Evolutionary conservation across 2,888 invertebrate genomes (phyloP), one percentile per base, ranked within the genome.

Genomic region (Flabesymbios commensalis): DNA sequence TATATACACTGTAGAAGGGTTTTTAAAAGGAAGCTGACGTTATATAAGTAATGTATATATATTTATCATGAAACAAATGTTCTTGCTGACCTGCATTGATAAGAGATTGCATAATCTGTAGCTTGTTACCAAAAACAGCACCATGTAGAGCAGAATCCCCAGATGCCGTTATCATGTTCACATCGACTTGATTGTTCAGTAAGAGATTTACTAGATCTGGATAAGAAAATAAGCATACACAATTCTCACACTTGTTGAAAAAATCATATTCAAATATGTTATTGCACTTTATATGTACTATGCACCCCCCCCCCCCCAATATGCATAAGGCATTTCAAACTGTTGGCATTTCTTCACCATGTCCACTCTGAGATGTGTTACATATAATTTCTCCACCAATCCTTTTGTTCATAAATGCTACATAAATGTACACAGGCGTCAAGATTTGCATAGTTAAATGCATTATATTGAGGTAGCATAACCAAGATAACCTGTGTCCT

Each of bases 121-220:
- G 64, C 52, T 72, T 74, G 68, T 77, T 78, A 17, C 79, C 77
- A 68, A 72, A 74, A 26, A 77, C 76, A 52, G 75, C 76, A 45
- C 67, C 78, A 73, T 80, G 80, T 41, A 80, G 70, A 1, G 76
- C 61, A 10, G 76, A 74, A 54, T 78, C 76, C 0, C 75, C 76
- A n/a, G 59, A 65, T 17, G 67, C 68, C 22, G 78, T 78, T 3
- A 66, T 57, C 3, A 67, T 67, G 17, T 68, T 67, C 5, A 76
- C 42, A 56, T 74, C 69, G 17, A 75, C 77, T 3, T 69, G 68
- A 22, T 67, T 66, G 22, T 72, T 64, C 56, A 80, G 57, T 45
- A 80, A 55, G 41, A 75, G 63, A 41, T 72, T 59, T 17, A 77
- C 74, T 47, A 80, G 57, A 33, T 75, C 78, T 79, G 67, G 4